A percentile compares a stretch with the other conserved stretches of the same genome.
These are phyloP conservation scores for Gallinago jamesoni DNA, from an alignment of 2,113 vertebrate genomes.

Conservation along the genomic window DNA sequence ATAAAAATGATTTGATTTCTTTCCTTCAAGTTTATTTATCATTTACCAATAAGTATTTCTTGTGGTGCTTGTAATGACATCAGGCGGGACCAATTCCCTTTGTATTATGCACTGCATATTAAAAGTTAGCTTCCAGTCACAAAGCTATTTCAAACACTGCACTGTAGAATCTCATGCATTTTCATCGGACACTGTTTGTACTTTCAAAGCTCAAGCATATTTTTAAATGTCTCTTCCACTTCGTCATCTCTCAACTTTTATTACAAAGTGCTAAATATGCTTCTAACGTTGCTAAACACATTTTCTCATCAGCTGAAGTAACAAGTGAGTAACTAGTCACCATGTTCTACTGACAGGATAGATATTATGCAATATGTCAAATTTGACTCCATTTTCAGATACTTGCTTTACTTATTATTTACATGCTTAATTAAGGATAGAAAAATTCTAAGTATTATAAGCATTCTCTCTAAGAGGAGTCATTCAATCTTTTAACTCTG, in stretches of 20 bases:
- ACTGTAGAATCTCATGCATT: constrained; percentile 2
- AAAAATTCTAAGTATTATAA: constrained; percentile 32
- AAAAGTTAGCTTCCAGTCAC: not conserved
- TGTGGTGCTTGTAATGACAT: not conserved
- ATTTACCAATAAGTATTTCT: not conserved
- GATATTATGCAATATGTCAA: not conserved
- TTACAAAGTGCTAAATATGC: constrained; percentile 18
- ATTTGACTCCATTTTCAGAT: not conserved
- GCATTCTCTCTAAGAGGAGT: constrained; percentile 12
- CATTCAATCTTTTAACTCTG: not conserved
- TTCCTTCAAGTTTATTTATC: constrained; percentile 13
- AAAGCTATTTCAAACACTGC: not conserved
- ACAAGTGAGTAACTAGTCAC: constrained; percentile 4
- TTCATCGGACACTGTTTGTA: not conserved
- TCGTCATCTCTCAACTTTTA: constrained; percentile 23
- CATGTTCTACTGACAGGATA: not conserved
- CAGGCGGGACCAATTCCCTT: not conserved
- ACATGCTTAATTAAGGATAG: constrained; percentile 52
- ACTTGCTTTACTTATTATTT: constrained; percentile 49
- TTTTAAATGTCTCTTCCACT: constrained; percentile 37
- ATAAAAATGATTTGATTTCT: not conserved
- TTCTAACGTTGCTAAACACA: not conserved
- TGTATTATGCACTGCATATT: not conserved
- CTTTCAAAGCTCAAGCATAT: constrained; percentile 12
- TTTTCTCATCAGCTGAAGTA: not conserved